Percentiles rank a stretch among this genome's conserved stretches.
Conservation (phyloP, 1,140 invertebrate genomes). For the Temnothorax longispinosus region DNA sequence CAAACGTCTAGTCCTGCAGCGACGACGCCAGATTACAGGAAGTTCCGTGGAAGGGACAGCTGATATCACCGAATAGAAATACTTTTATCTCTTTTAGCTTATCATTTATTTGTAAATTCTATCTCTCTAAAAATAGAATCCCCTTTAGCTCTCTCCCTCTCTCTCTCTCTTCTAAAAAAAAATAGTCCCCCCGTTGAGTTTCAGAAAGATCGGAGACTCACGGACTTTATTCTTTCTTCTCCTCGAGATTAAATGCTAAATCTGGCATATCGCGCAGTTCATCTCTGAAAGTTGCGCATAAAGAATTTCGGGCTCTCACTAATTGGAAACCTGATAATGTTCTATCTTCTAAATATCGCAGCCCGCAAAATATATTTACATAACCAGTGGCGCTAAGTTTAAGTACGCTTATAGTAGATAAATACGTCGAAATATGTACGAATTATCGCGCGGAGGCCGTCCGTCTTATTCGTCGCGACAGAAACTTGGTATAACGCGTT, state of each 20-base stretch:
- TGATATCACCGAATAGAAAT: neutral
- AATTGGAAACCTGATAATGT: neutral
- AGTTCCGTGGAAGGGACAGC: neutral
- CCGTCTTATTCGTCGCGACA: neutral
- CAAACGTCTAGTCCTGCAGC: neutral
- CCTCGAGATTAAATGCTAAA: neutral
- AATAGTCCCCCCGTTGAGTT: neutral
- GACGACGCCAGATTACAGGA: neutral
- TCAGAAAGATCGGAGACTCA: neutral
- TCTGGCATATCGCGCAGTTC: neutral
- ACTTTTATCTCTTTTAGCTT: neutral
- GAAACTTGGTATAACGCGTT: neutral
- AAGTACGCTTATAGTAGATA: conserved; percentile 11
- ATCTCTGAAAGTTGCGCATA: too few species aligned
- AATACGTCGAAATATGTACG: conserved; percentile 19
- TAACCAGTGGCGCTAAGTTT: conserved; percentile 49
- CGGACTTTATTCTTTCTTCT: neutral
- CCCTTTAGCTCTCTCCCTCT: neutral
- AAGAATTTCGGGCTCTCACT: neutral
- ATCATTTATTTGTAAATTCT: conserved; percentile 21
- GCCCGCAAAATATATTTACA: conserved; percentile 42
- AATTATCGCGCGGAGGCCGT: conserved; percentile 10
- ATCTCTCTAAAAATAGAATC: neutral
- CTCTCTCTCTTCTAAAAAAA: too few species aligned
- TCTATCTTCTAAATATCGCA: neutral